Conservation (phyloP, 2,888 invertebrate species). For the Germaria angustata region DNA sequence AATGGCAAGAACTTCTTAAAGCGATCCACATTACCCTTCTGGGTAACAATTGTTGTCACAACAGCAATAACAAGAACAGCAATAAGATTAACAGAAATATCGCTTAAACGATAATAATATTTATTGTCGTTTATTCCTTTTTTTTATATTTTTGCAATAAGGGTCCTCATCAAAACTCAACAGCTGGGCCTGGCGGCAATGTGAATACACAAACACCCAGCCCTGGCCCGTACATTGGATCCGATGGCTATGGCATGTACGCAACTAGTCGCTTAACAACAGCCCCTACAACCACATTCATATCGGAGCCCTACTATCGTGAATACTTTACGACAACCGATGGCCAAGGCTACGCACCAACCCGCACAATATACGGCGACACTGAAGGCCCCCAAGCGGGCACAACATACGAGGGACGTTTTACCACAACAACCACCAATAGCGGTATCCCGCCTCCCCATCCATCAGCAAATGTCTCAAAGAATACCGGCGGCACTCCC, state of each 20-base stretch:
- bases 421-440: slow-evolving; percentile 75
- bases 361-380: slow-evolving; percentile 78
- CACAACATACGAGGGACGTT: slow-evolving; percentile 79
- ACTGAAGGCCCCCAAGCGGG: slow-evolving; percentile 78
- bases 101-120: background rate
- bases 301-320: slow-evolving; percentile 87
- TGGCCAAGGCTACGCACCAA: slow-evolving; percentile 78
- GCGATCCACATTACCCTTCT: slow-evolving; percentile 35
- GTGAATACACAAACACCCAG: slow-evolving; percentile 80
- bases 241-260: slow-evolving; percentile 80
- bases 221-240: slow-evolving; percentile 79
- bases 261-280: slow-evolving; percentile 77
- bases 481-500: slow-evolving; percentile 73
- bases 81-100: background rate
- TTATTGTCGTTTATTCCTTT: slow-evolving; percentile 12
- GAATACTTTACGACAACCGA: slow-evolving; percentile 87
- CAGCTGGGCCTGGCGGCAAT: slow-evolving; percentile 71
- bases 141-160: slow-evolving; percentile 59
- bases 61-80: slow-evolving; percentile 4
- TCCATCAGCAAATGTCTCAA: slow-evolving; percentile 71
- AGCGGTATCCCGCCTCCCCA: slow-evolving; percentile 63
- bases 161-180: slow-evolving; percentile 76
- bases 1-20: slow-evolving; percentile 35
- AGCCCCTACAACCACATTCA: slow-evolving; percentile 81
- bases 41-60: background rate